These are phyloP conservation scores for Latheticus oryzae DNA, from an alignment of 2,888 invertebrate genomes.

Conservation along the genomic window DNA sequence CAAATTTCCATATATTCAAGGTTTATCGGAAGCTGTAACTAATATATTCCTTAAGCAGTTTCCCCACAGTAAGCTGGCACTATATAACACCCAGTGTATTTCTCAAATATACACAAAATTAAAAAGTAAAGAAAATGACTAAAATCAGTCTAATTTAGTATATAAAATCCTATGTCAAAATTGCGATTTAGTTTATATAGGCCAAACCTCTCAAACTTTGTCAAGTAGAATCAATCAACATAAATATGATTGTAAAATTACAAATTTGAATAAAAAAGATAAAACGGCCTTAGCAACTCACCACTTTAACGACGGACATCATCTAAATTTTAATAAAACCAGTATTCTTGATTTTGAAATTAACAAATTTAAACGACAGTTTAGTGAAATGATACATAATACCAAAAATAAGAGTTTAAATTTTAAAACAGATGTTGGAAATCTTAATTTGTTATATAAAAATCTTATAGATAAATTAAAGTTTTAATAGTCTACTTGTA, in stretches of 20 bases:
- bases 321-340: slow-evolving; percentile 7
- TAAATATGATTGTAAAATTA: slow-evolving; percentile 4
- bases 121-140: slow-evolving; percentile 3
- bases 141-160: slow-evolving; percentile 2
- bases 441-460: slow-evolving; percentile 1
- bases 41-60: background rate
- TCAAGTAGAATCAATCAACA: slow-evolving; percentile 2
- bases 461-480: background rate
- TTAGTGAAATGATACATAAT: slow-evolving; percentile 6
- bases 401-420: slow-evolving; percentile 3
- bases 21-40: background rate
- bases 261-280: slow-evolving; percentile 5
- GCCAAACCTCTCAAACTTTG: slow-evolving; percentile 6
- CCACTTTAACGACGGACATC: slow-evolving; percentile 5
- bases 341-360: background rate
- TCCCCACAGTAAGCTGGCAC: background rate
- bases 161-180: slow-evolving; percentile 5
- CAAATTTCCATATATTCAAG: slow-evolving; percentile 9
- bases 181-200: slow-evolving; percentile 2
- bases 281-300: slow-evolving; percentile 7
- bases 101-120: slow-evolving; percentile 6
- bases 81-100: slow-evolving; percentile 6
- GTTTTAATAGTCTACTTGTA: background rate
- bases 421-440: slow-evolving; percentile 5
- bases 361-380: slow-evolving; percentile 3